These are phyloP conservation scores for Phasia obesa DNA, from an alignment of 2,888 invertebrate species.

Conservation along the genomic window DNA sequence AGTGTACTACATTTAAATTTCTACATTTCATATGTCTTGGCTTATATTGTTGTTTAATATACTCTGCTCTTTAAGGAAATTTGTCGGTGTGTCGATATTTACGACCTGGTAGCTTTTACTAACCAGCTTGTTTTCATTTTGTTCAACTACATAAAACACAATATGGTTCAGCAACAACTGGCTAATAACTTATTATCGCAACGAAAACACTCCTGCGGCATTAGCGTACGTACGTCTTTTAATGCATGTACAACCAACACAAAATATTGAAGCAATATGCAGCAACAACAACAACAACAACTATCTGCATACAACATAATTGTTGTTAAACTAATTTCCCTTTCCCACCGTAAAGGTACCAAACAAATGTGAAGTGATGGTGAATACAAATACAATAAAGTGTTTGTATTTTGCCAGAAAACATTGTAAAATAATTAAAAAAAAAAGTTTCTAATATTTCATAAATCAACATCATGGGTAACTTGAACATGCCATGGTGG, in stretches of 20 bases:
- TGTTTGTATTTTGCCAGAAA: slow-evolving; percentile 13
- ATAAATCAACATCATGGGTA: slow-evolving; percentile 6
- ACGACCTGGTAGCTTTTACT: not conserved
- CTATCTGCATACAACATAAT: slow-evolving; percentile 29
- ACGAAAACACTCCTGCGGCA: slow-evolving; percentile 61
- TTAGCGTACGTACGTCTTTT: slow-evolving; percentile 8
- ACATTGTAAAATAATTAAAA: slow-evolving; percentile 15
- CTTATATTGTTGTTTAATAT: not conserved
- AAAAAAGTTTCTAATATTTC: slow-evolving; percentile 24
- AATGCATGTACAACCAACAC: not conserved
- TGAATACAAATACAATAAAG: slow-evolving; percentile 3
- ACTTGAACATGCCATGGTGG: slow-evolving; percentile 9
- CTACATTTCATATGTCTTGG: not conserved
- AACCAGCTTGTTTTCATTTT: slow-evolving; percentile 27
- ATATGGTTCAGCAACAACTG: slow-evolving; percentile 44
- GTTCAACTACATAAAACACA: slow-evolving; percentile 33
- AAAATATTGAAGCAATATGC: slow-evolving; percentile 53
- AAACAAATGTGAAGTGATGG: not conserved
- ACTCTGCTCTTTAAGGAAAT: no score
- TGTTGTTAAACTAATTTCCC: slow-evolving; percentile 48
- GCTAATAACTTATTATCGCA: slow-evolving; percentile 66
- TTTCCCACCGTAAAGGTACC: not conserved
- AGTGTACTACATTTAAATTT: not conserved
- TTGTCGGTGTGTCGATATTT: not conserved
- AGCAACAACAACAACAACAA: slow-evolving; percentile 48